Evolutionary conservation across 2,113 vertebrate species (phyloP).

Genomic region (Catharus minimus): DNA sequence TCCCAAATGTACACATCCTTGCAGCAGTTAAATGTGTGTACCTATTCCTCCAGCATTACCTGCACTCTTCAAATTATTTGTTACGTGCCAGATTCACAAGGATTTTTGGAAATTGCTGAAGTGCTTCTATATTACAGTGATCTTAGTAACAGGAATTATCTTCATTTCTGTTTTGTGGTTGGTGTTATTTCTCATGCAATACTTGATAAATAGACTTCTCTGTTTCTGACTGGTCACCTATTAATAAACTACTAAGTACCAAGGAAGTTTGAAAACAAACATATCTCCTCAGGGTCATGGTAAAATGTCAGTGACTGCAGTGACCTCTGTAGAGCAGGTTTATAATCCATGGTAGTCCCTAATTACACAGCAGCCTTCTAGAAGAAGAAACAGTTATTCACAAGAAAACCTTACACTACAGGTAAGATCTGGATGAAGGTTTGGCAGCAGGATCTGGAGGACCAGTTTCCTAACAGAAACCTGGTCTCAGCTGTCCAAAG

Average conservation of each 20-base stretch:
- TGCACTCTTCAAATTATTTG: background rate
- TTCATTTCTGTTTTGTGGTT: background rate
- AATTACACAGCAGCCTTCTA: background rate
- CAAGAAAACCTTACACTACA: background rate
- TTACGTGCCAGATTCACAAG: background rate
- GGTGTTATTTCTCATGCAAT: background rate
- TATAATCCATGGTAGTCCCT: background rate
- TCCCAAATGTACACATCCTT: background rate
- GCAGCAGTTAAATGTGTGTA: background rate
- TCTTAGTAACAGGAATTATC: background rate
- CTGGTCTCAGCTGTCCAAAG: background rate
- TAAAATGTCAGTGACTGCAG: no score
- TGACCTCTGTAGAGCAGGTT: no score
- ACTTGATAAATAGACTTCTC: background rate
- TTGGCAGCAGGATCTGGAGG: background rate
- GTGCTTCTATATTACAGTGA: background rate
- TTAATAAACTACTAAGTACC: background rate
- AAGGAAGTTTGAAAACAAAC: background rate
- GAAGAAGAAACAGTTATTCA: background rate
- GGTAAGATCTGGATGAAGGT: fast-evolving
- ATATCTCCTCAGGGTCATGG: no score
- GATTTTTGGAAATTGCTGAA: background rate
- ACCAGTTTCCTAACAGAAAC: background rate
- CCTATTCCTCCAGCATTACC: background rate
- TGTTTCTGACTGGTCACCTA: background rate